Percentiles rank a stretch among this genome's conserved stretches.
phyloP scores from a whole-genome alignment of 2,888 invertebrate genomes.

The Piscicola geometra region DNA sequence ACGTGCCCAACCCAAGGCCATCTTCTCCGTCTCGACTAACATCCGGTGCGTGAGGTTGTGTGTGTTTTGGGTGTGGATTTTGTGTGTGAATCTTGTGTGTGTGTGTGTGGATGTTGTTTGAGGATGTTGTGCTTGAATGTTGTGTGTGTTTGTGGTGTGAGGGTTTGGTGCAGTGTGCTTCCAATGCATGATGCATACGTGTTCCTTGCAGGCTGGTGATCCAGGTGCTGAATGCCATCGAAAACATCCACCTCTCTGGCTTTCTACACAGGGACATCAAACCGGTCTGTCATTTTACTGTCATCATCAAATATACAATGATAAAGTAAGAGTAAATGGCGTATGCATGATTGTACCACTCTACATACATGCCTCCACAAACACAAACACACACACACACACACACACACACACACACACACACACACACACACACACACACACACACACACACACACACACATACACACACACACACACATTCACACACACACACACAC shows the following conservation, averaged over 20 bases:
- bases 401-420: background rate
- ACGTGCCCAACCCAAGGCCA: constrained; percentile 84
- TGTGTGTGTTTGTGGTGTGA: background rate
- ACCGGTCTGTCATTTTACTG: constrained; percentile 62
- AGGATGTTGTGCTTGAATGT: background rate
- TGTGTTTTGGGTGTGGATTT: background rate
- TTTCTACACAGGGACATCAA: constrained; percentile 98
- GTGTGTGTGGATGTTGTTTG: background rate
- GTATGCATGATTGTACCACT: background rate
- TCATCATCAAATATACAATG: too few relatives aligned
- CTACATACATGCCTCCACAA: background rate
- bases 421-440: too few relatives aligned
- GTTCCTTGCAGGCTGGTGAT: constrained; percentile 69
- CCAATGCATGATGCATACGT: background rate
- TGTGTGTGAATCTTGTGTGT: background rate
- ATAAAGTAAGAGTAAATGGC: background rate
- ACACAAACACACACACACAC: too few relatives aligned
- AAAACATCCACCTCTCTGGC: constrained; percentile 94
- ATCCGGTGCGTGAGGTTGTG: constrained; percentile 55
- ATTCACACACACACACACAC: too few relatives aligned
- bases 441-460: too few relatives aligned
- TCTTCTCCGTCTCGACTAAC: constrained; percentile 94
- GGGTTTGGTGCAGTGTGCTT: background rate
- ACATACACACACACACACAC: background rate
- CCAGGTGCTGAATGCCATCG: constrained; percentile 82